Conservation (phyloP, 2,888 invertebrate genomes). For the Microchrysa polita region DNA sequence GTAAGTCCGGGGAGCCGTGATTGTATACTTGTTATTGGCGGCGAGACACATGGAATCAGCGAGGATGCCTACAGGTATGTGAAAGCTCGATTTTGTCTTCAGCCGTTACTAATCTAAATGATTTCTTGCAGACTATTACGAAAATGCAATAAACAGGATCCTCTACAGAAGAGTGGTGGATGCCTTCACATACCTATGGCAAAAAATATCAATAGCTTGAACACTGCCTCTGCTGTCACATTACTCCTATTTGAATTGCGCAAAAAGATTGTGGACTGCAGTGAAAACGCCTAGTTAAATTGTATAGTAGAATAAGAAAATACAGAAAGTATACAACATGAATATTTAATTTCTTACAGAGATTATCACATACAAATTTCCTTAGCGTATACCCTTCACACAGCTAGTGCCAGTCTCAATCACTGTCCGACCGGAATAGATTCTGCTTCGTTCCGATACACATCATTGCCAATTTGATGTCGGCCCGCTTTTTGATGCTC, state of each 20-base stretch:
- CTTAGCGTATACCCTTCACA: no score
- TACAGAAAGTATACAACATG: no score
- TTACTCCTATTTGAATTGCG: slow-evolving; percentile 86
- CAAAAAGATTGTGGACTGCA: no score
- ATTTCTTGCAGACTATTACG: neutral
- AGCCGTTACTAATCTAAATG: no score
- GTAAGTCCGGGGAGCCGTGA: slow-evolving; percentile 57
- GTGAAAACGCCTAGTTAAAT: no score
- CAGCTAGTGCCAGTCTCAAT: no score
- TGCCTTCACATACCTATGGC: slow-evolving; percentile 83
- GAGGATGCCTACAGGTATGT: slow-evolving; percentile 71
- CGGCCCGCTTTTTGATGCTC: slow-evolving; percentile 76
- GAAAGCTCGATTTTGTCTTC: neutral
- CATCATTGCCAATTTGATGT: slow-evolving; percentile 80
- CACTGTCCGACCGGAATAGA: neutral
- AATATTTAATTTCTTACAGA: no score
- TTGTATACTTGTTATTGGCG: slow-evolving; percentile 81
- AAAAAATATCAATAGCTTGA: slow-evolving; percentile 83
- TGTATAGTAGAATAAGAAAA: no score
- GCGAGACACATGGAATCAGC: slow-evolving; percentile 91
- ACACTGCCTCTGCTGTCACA: slow-evolving; percentile 83
- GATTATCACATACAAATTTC: no score
- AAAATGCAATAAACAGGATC: neutral
- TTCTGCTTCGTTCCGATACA: slow-evolving; percentile 65
- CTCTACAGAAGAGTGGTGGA: slow-evolving; percentile 63